phyloP scores from a whole-genome alignment of 35 echinoderm and acorn worm species.

The Anneissia japonica region DNA sequence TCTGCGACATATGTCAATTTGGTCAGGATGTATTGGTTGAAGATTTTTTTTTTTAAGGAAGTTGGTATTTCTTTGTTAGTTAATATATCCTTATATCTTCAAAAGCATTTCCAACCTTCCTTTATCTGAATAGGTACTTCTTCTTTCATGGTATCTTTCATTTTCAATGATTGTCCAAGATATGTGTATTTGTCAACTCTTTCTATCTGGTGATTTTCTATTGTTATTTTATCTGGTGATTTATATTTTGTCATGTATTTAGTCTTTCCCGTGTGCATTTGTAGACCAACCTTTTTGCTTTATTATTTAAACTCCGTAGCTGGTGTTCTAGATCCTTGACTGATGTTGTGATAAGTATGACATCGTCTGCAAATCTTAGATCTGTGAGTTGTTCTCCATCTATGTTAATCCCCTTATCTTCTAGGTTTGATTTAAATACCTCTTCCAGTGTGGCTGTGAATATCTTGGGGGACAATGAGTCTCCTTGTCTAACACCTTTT shows the following conservation, averaged over 20 bases:
- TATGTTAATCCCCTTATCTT: not conserved
- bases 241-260: not conserved
- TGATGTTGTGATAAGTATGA: not conserved
- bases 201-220: not conserved
- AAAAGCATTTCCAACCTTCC: conserved; percentile 1
- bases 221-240: not conserved
- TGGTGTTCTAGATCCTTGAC: no score
- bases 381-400: not conserved
- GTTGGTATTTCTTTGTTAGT: conserved; percentile 8
- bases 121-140: not conserved
- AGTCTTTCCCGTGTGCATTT: not conserved
- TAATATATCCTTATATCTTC: not conserved
- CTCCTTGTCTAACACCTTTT: not conserved
- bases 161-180: conserved; percentile 7
- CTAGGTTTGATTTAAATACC: not conserved
- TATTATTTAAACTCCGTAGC: no score
- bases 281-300: not conserved
- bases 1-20: no score
- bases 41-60: not conserved
- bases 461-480: not conserved
- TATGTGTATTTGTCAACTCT: not conserved
- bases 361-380: not conserved
- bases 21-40: no score
- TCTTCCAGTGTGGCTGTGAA: not conserved
- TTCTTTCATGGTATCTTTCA: conserved; percentile 18